A percentile compares a stretch with the other conserved stretches of the same genome.
phyloP scores from a whole-genome alignment of 2,888 invertebrate genomes.

The Pseudococcus longispinus region DNA sequence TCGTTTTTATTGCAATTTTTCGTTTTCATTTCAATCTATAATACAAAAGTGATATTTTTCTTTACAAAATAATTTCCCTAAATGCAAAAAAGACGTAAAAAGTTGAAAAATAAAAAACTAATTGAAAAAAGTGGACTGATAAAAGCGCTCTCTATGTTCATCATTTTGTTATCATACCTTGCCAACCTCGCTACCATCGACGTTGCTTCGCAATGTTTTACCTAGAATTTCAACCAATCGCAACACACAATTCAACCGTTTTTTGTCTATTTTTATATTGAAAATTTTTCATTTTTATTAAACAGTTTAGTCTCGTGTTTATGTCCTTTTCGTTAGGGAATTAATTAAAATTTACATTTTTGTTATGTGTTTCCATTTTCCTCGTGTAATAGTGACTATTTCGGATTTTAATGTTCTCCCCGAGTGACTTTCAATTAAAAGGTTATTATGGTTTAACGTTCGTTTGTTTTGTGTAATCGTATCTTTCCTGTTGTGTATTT shows the following conservation, averaged over 20 bases:
- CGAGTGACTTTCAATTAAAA: not conserved
- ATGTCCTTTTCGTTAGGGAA: constrained; percentile 28
- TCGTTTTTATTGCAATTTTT: too few species aligned
- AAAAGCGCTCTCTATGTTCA: not conserved
- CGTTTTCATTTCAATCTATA: too few species aligned
- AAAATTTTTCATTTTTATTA: not conserved
- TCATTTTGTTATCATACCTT: not conserved
- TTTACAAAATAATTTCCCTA: too few species aligned
- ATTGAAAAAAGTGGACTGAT: too few species aligned
- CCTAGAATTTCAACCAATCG: not conserved
- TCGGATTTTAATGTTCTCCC: not conserved
- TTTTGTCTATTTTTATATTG: constrained; percentile 38
- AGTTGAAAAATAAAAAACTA: too few species aligned
- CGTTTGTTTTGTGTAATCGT: not conserved
- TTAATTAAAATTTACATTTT: not conserved
- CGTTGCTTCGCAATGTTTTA: not conserved
- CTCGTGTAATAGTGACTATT: not conserved
- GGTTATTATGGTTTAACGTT: constrained; percentile 1
- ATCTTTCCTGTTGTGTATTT: not conserved
- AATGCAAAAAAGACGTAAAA: too few species aligned
- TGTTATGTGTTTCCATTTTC: not conserved
- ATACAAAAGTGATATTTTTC: too few species aligned
- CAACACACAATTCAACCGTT: constrained; percentile 5
- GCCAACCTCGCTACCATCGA: not conserved
- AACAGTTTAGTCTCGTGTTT: constrained; percentile 46